Conservation (phyloP, 2,113 vertebrate genomes). For the Nymphicus hollandicus region DNA sequence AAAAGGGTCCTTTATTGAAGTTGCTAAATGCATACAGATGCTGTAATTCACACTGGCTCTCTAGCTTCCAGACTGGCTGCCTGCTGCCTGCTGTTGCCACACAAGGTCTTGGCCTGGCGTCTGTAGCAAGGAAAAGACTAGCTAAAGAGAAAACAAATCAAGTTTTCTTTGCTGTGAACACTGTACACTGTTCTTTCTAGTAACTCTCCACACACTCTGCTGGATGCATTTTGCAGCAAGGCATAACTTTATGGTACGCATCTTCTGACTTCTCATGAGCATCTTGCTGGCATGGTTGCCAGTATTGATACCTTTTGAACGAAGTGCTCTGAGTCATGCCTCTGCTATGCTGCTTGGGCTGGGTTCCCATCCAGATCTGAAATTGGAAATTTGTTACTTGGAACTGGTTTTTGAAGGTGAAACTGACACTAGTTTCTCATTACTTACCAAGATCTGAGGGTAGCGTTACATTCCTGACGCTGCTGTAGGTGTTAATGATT, state of each 20-base stretch:
- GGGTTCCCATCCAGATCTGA: slow-evolving; percentile 8
- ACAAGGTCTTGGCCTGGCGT: background rate
- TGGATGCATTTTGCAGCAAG: background rate
- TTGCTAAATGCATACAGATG: background rate
- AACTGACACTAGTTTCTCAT: slow-evolving; percentile 40
- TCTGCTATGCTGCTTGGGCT: background rate
- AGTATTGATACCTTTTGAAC: background rate
- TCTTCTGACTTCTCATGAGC: background rate
- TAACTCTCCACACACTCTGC: background rate
- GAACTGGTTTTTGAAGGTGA: slow-evolving; percentile 43
- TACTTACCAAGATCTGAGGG: slow-evolving; percentile 46
- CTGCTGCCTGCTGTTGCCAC: slow-evolving; percentile 22
- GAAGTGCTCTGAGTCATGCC: background rate
- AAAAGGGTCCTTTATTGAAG: slow-evolving; percentile 25
- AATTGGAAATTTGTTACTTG: slow-evolving; percentile 48
- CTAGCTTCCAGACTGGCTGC: slow-evolving; percentile 28
- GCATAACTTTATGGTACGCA: background rate
- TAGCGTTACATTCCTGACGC: slow-evolving; percentile 41
- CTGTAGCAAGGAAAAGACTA: background rate
- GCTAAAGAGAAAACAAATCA: background rate
- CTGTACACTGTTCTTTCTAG: background rate
- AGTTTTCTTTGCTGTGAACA: background rate
- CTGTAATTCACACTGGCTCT: background rate
- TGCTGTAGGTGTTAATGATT: slow-evolving; percentile 66
- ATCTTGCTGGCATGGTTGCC: background rate